phyloP scores from a whole-genome alignment of 2,797 vertebrate genomes.

The Cuniculus paca region DNA sequence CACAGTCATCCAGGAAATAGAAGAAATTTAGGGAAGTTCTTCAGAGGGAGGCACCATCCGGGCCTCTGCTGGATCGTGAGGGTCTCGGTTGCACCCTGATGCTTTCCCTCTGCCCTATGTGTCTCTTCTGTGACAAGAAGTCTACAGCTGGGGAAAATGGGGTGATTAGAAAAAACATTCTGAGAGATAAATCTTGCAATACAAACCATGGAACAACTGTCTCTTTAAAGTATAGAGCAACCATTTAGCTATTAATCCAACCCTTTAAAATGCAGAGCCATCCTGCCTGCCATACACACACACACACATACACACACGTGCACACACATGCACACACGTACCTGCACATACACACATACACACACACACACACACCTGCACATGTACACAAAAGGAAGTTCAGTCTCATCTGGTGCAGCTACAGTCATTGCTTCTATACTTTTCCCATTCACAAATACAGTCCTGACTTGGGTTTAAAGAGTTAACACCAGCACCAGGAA shows the following conservation, averaged over 20 bases:
- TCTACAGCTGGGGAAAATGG: slow-evolving; percentile 69
- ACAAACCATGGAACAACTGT: slow-evolving; percentile 89
- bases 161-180: slow-evolving; percentile 76
- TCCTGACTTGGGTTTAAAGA: slow-evolving; percentile 77
- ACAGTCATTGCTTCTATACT: background rate
- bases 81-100: slow-evolving; percentile 68
- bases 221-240: slow-evolving; percentile 88
- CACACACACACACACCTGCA: too few species aligned
- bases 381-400: slow-evolving; percentile 68
- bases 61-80: slow-evolving; percentile 78
- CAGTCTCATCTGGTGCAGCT: slow-evolving; percentile 64
- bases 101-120: slow-evolving; percentile 80
- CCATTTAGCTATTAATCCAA: slow-evolving; percentile 89
- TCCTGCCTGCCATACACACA: background rate
- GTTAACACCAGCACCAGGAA: slow-evolving; percentile 69
- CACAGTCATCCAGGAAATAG: background rate
- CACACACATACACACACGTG: background rate
- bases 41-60: slow-evolving; percentile 27
- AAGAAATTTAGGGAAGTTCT: background rate
- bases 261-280: slow-evolving; percentile 89
- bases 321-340: background rate
- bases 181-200: slow-evolving; percentile 89
- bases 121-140: slow-evolving; percentile 81
- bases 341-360: background rate
- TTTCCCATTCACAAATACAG: slow-evolving; percentile 75